Evolutionary conservation across 2,888 invertebrate species (phyloP).

Genomic region (Eurytoma californica): DNA sequence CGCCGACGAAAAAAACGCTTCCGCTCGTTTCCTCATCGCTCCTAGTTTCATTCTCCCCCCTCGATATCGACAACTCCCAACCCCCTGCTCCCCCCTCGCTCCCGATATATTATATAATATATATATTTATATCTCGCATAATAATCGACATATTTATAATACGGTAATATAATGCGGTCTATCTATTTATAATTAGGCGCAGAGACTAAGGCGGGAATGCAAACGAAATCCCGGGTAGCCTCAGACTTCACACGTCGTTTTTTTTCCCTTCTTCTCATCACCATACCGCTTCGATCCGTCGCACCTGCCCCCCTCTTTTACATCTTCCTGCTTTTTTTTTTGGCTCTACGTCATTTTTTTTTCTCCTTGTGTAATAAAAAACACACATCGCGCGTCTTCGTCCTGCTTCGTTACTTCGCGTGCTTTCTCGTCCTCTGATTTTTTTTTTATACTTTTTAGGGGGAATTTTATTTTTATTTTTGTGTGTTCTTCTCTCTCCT

Average conservation of each 20-base stretch:
- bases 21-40: constrained; percentile 29
- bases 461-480: background rate
- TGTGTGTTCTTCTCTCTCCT: constrained; percentile 5
- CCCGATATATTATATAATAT: constrained; percentile 59
- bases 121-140: constrained; percentile 63
- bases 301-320: background rate
- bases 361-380: no score
- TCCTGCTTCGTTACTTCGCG: constrained; percentile 19
- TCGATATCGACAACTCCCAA: background rate
- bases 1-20: constrained; percentile 43
- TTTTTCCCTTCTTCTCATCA: constrained; percentile 28
- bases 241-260: constrained; percentile 46
- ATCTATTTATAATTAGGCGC: constrained; percentile 70
- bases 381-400: background rate
- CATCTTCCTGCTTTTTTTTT: constrained; percentile 3
- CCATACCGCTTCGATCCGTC: constrained; percentile 9
- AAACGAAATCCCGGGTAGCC: constrained; percentile 64
- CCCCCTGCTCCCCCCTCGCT: constrained; percentile 24
- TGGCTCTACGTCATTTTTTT: constrained; percentile 1
- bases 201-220: constrained; percentile 69
- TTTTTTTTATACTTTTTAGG: background rate
- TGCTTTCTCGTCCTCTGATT: constrained; percentile 26
- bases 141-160: constrained; percentile 65
- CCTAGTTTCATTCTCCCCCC: background rate
- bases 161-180: constrained; percentile 67